Conservation (phyloP, 2,888 invertebrate species). For the Lithodes maja region DNA sequence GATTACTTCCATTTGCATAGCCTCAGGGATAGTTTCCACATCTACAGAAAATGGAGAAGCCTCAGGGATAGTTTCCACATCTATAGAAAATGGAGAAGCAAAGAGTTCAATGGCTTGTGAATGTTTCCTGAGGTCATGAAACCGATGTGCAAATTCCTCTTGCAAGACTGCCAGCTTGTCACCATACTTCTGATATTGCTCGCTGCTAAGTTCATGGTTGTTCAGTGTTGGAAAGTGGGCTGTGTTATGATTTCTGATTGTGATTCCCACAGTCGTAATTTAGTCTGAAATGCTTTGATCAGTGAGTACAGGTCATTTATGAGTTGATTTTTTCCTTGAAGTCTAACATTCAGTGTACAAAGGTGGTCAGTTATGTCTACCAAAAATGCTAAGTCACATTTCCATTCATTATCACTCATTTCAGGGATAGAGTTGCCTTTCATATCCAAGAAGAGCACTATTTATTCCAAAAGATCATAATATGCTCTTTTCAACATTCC, state of each 20-base stretch:
- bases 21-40: background rate
- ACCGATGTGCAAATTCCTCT: slow-evolving; percentile 11
- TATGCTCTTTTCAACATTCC: slow-evolving; percentile 50
- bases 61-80: slow-evolving; percentile 15
- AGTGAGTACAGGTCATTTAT: slow-evolving; percentile 34
- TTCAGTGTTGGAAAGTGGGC: slow-evolving; percentile 12
- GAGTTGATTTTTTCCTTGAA: slow-evolving; percentile 25
- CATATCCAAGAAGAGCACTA: slow-evolving; percentile 47
- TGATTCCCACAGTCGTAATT: slow-evolving; percentile 35
- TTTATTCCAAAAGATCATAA: slow-evolving; percentile 42
- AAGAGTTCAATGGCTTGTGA: slow-evolving; percentile 18
- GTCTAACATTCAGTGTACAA: slow-evolving; percentile 22
- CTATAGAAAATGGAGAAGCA: slow-evolving; percentile 32
- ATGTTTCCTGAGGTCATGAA: slow-evolving; percentile 13
- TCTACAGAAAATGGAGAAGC: slow-evolving; percentile 33
- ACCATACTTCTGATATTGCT: background rate
- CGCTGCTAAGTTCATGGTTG: slow-evolving; percentile 15
- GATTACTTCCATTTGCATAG: slow-evolving; percentile 34
- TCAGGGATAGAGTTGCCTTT: slow-evolving; percentile 13
- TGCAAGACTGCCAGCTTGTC: slow-evolving; percentile 10
- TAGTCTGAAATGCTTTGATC: slow-evolving; percentile 39
- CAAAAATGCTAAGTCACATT: slow-evolving; percentile 10
- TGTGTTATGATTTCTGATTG: background rate
- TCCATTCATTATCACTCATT: slow-evolving; percentile 19
- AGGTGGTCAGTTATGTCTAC: slow-evolving; percentile 21